These are phyloP conservation scores for Mnemiopsis leidyi DNA, from an alignment of 37 sponge, comb jelly and placozoan genomes.

Conservation along the genomic window DNA sequence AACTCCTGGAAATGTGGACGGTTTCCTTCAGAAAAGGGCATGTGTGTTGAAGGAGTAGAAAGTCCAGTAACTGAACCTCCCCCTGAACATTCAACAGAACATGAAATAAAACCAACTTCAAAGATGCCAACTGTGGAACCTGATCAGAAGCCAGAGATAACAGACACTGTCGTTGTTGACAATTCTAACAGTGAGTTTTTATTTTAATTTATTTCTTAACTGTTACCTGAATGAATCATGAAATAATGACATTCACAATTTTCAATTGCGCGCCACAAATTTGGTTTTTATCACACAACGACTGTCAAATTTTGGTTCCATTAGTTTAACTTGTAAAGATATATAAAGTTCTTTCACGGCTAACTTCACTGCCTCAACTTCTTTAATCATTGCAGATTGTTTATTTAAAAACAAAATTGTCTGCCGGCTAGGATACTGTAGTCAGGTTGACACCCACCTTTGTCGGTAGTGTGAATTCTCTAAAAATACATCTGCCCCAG, in stretches of 20 bases:
- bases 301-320: too few species aligned
- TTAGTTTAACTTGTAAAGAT: too few species aligned
- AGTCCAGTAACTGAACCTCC: constrained; percentile 4
- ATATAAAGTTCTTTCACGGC: too few species aligned
- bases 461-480: not conserved
- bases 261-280: too few species aligned
- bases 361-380: too few species aligned
- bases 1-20: constrained; percentile 45
- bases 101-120: not conserved
- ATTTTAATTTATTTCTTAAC: not conserved
- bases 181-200: constrained; percentile 31
- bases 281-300: too few species aligned
- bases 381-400: too few species aligned
- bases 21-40: constrained; percentile 22
- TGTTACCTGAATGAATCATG: too few species aligned
- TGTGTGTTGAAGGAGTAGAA: constrained; percentile 33
- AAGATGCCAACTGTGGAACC: not conserved
- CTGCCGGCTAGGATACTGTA: too few species aligned
- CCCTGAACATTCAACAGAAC: not conserved
- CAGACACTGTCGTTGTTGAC: constrained; percentile 2
- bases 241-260: too few species aligned
- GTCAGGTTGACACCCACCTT: not conserved
- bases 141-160: not conserved
- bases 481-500: not conserved
- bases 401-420: not conserved